phyloP scores from a whole-genome alignment of 2,888 invertebrate genomes.

The Tenodera sinensis region DNA sequence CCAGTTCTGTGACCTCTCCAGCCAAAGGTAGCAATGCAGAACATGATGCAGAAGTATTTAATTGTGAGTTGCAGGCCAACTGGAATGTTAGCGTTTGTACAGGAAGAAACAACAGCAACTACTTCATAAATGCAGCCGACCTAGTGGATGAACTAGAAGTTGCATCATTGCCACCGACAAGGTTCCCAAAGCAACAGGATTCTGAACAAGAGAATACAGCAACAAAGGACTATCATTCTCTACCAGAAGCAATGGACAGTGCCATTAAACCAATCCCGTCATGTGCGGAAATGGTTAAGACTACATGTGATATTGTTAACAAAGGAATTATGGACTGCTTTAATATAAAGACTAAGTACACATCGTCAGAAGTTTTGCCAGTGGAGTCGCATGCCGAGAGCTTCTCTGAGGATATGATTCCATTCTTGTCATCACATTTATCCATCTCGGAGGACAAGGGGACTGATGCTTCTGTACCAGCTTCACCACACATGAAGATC shows the following conservation, averaged over 20 bases:
- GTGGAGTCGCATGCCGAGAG: background rate
- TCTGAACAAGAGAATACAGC: background rate
- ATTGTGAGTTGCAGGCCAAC: background rate
- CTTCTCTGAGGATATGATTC: conserved; percentile 4
- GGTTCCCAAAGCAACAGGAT: background rate
- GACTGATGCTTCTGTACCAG: background rate
- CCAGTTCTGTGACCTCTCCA: too few relatives aligned
- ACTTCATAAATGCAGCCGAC: conserved; percentile 75
- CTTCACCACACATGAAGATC: background rate
- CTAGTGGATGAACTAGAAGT: conserved; percentile 65
- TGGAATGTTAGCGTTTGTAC: background rate
- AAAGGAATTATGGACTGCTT: conserved; percentile 13
- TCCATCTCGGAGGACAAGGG: conserved; percentile 4
- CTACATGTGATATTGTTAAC: conserved; percentile 14
- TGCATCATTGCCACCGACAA: conserved; percentile 31
- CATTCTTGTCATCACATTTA: conserved; percentile 32
- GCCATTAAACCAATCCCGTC: background rate
- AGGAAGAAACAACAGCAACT: conserved; percentile 44
- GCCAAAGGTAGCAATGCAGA: too few relatives aligned
- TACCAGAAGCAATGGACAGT: background rate
- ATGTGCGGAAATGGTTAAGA: background rate
- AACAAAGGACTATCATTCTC: background rate
- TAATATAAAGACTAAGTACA: conserved; percentile 4
- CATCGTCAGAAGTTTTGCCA: background rate
- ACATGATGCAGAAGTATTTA: too few relatives aligned